A percentile compares a stretch with the other conserved stretches of the same genome.
These are phyloP conservation scores for Zaprionus capensis DNA, from an alignment of 1,140 invertebrate species.

Conservation along the genomic window DNA sequence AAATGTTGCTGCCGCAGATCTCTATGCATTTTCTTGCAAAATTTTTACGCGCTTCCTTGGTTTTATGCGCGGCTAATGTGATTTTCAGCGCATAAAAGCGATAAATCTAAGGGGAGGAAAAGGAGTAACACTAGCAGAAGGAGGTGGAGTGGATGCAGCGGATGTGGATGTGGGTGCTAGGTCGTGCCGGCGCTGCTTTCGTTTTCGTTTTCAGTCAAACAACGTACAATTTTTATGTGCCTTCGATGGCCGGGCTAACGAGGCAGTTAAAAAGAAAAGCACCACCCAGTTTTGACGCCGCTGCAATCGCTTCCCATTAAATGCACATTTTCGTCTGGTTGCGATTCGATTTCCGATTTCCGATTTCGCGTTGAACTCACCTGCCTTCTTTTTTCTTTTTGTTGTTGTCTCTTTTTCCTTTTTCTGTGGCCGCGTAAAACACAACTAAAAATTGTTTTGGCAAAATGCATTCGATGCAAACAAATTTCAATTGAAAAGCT, in stretches of 20 bases:
- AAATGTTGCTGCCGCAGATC: conserved; percentile 35
- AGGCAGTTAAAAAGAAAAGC: conserved; percentile 65
- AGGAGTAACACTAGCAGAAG: not conserved
- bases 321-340: conserved; percentile 54
- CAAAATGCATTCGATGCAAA: not conserved
- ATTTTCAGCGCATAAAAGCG: conserved; percentile 77
- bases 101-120: conserved; percentile 62
- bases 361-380: not conserved
- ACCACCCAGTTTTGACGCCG: conserved; percentile 45
- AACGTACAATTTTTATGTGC: conserved; percentile 52
- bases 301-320: conserved; percentile 66
- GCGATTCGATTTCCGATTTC: conserved; percentile 12
- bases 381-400: not conserved
- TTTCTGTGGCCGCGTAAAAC: conserved; percentile 10
- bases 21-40: conserved; percentile 56
- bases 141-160: not conserved
- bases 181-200: conserved; percentile 4
- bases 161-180: not conserved
- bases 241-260: conserved; percentile 59
- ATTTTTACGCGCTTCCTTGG: conserved; percentile 72
- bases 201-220: conserved; percentile 60
- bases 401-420: not conserved
- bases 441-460: conserved; percentile 37
- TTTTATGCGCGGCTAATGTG: conserved; percentile 73
- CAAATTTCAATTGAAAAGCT: conserved; percentile 7